Percentiles rank a stretch among this genome's conserved stretches.
Evolutionary conservation across 2,888 invertebrate species (phyloP).

Genomic region (Euplexia lucipara): DNA sequence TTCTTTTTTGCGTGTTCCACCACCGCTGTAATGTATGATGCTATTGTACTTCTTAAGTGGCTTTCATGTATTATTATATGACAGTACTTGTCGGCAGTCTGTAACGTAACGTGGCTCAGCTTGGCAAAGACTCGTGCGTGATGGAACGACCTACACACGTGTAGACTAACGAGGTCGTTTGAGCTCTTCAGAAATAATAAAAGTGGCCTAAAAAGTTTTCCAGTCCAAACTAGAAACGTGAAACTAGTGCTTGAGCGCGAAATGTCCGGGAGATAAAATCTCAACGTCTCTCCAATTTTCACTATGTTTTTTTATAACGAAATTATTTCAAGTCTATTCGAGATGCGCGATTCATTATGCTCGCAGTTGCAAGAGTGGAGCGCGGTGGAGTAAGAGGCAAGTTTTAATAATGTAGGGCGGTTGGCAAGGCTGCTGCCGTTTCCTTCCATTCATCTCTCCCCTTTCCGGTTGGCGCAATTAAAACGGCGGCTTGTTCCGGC

Average conservation of each 20-base stretch:
- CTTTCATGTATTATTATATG: slow-evolving; percentile 28
- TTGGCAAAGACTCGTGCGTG: slow-evolving; percentile 55
- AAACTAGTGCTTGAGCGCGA: slow-evolving; percentile 62
- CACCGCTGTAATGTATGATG: slow-evolving; percentile 24
- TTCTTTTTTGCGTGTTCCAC: slow-evolving; percentile 25
- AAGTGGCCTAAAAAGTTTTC: slow-evolving; percentile 67
- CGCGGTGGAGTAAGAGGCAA: slow-evolving; percentile 85
- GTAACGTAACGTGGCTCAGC: slow-evolving; percentile 14
- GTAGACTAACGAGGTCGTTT: slow-evolving; percentile 69
- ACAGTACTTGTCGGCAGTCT: slow-evolving; percentile 27
- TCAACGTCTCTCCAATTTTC: slow-evolving; percentile 65
- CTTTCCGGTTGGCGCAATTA: slow-evolving; percentile 90
- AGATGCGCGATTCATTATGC: slow-evolving; percentile 86
- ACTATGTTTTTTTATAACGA: slow-evolving; percentile 69
- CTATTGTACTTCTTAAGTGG: slow-evolving; percentile 28
- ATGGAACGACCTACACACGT: slow-evolving; percentile 61
- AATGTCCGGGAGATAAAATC: slow-evolving; percentile 63
- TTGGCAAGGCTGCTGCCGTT: slow-evolving; percentile 87
- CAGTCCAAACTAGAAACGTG: slow-evolving; percentile 58
- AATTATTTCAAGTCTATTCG: slow-evolving; percentile 82
- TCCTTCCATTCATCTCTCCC: slow-evolving; percentile 90
- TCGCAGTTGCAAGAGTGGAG: slow-evolving; percentile 81
- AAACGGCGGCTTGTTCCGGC: slow-evolving; percentile 89
- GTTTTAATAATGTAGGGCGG: slow-evolving; percentile 90
- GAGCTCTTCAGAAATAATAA: slow-evolving; percentile 66